Evolutionary conservation across 1,140 invertebrate species (phyloP).

Genomic region (Apis dorsata): DNA sequence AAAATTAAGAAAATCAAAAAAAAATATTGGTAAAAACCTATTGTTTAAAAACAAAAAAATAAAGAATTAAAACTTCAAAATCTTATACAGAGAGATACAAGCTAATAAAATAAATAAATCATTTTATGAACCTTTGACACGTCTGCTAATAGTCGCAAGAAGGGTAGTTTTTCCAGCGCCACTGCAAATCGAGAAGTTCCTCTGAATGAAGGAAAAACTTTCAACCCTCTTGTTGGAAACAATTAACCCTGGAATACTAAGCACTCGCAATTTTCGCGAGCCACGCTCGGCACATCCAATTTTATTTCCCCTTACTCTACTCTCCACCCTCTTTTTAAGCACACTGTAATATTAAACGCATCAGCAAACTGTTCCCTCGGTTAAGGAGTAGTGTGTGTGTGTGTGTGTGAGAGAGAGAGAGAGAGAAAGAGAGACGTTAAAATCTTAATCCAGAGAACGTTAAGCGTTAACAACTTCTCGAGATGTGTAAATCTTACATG

Average conservation of each 20-base stretch:
- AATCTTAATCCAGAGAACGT: not conserved
- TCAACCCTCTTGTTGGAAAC: not conserved
- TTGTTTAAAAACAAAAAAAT: too few relatives aligned
- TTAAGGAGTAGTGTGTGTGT: too few relatives aligned
- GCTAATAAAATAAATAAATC: not conserved
- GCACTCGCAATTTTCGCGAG: conserved; percentile 11
- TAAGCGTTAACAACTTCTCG: not conserved
- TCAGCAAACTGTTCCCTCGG: not conserved
- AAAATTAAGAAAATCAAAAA: too few relatives aligned
- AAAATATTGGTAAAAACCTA: too few relatives aligned
- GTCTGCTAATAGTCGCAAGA: conserved; percentile 84
- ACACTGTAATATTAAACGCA: conserved; percentile 32
- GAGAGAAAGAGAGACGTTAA: not conserved
- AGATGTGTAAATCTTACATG: not conserved
- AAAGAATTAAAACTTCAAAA: too few relatives aligned
- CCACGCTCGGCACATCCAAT: not conserved
- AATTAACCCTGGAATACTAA: conserved; percentile 43
- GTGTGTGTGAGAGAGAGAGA: too few relatives aligned
- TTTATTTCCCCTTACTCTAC: not conserved
- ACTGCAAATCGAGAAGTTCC: conserved; percentile 76
- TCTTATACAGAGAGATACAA: not conserved
- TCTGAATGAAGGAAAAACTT: not conserved
- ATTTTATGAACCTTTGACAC: conserved; percentile 80
- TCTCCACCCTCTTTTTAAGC: not conserved
- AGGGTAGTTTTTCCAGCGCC: conserved; percentile 87